Percentiles rank a stretch among this genome's conserved stretches.
Conservation (phyloP, 2,888 invertebrate species). For the Lysandra bellargus region DNA sequence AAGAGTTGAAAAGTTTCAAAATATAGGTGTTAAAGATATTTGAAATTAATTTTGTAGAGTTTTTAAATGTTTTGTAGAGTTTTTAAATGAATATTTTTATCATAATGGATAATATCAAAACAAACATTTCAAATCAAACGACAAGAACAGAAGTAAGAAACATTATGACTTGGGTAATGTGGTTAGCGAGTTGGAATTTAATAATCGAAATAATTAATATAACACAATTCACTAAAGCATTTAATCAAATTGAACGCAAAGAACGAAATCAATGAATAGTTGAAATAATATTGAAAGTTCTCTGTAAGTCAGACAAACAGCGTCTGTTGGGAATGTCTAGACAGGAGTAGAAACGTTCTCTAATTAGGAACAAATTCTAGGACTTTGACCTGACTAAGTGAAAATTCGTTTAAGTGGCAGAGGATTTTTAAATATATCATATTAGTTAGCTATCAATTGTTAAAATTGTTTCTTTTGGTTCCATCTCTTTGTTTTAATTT, state of each 20-base stretch:
- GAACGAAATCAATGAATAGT: slow-evolving; percentile 5
- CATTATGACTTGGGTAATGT: neutral
- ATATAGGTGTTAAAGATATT: neutral
- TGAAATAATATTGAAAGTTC: slow-evolving; percentile 19
- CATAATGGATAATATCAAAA: neutral
- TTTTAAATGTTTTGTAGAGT: neutral
- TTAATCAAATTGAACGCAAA: neutral
- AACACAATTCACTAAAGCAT: neutral
- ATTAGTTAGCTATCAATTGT: neutral
- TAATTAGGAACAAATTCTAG: slow-evolving; percentile 35
- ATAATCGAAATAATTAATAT: neutral
- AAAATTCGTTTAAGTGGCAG: neutral
- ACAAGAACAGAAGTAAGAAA: neutral
- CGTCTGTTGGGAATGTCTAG: slow-evolving; percentile 42
- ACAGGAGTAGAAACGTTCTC: slow-evolving; percentile 36
- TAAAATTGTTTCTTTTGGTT: neutral
- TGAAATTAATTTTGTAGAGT: neutral
- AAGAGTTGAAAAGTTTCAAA: slow-evolving; percentile 8
- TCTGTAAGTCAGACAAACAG: slow-evolving; percentile 43
- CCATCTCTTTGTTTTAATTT: neutral
- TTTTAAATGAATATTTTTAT: neutral
- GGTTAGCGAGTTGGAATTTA: neutral
- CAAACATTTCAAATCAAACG: neutral
- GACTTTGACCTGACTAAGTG: neutral
- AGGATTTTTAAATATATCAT: neutral